These are phyloP conservation scores for Scolopax mira DNA, from an alignment of 2,113 vertebrate genomes.

Conservation along the genomic window DNA sequence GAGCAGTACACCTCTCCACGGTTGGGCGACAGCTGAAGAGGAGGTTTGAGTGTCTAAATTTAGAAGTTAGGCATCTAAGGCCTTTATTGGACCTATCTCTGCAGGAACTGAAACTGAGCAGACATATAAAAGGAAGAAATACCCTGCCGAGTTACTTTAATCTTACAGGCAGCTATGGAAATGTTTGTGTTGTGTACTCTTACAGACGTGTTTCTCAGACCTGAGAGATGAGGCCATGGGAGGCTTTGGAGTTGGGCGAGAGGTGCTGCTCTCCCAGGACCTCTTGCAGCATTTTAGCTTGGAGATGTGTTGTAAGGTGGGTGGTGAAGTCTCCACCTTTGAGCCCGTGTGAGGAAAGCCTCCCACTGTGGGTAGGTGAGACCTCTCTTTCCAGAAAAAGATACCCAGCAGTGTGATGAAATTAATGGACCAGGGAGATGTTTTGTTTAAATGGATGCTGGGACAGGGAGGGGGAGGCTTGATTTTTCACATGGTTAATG, in stretches of 20 bases:
- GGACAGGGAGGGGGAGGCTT: not conserved
- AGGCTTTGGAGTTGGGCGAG: not conserved
- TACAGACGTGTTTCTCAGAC: not conserved
- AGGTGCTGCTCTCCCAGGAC: not conserved
- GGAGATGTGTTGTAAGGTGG: not conserved
- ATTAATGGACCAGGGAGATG: not conserved
- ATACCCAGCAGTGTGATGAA: not conserved
- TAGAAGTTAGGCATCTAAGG: not conserved
- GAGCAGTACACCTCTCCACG: fast-evolving
- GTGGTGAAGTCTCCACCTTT: not conserved
- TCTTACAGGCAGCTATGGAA: not conserved
- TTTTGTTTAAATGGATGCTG: conserved; percentile 12
- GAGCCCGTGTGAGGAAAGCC: not conserved
- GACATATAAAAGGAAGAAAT: not conserved
- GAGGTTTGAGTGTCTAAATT: not conserved
- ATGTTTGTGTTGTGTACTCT: not conserved
- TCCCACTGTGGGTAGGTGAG: not conserved
- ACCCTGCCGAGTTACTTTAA: not conserved
- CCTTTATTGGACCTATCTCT: not conserved
- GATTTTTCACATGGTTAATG: conserved; percentile 20
- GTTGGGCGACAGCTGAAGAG: not conserved
- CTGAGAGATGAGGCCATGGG: not conserved
- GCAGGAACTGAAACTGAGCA: not conserved
- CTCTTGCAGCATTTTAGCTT: not conserved
- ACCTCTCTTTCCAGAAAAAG: not conserved